Conservation (phyloP, 2,797 vertebrate species). For the Pempheris klunzingeri region DNA sequence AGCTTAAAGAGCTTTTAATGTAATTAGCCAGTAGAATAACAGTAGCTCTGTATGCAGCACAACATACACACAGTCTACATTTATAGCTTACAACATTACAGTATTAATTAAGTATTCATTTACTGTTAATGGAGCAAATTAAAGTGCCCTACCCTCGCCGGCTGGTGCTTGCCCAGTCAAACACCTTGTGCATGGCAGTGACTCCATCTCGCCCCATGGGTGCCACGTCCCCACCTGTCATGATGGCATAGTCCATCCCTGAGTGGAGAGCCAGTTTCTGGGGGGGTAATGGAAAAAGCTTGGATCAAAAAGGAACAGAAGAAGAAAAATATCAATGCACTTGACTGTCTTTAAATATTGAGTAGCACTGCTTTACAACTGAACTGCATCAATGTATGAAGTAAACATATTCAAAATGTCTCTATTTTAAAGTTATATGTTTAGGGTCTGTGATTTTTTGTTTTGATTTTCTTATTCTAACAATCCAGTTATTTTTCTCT, state of each 20-base stretch:
- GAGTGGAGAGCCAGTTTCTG: slow-evolving; percentile 93
- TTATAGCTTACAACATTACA: slow-evolving; percentile 1
- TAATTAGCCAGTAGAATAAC: slow-evolving; percentile 1
- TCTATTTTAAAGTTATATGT: too few relatives aligned
- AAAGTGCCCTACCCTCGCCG: slow-evolving; percentile 85
- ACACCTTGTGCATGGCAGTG: slow-evolving; percentile 95
- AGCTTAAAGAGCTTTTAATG: slow-evolving; percentile 26
- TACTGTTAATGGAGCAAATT: slow-evolving; percentile 24
- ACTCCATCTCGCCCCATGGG: slow-evolving; percentile 94
- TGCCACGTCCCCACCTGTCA: slow-evolving; percentile 94
- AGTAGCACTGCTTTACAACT: not conserved
- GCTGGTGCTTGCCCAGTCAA: slow-evolving; percentile 92
- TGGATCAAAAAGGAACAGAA: not conserved
- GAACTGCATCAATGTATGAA: not conserved
- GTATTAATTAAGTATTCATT: slow-evolving; percentile 6
- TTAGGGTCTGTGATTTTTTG: too few relatives aligned
- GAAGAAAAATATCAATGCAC: not conserved
- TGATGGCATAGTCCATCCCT: slow-evolving; percentile 94
- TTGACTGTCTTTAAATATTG: not conserved
- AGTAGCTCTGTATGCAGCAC: slow-evolving; percentile 13
- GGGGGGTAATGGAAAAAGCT: slow-evolving; percentile 14
- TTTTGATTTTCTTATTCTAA: not conserved
- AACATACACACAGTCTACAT: not conserved
- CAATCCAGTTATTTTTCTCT: not conserved
- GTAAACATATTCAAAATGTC: not conserved